These are phyloP conservation scores for Ferdinandea cuprea DNA, from an alignment of 2,888 invertebrate genomes.

Conservation along the genomic window DNA sequence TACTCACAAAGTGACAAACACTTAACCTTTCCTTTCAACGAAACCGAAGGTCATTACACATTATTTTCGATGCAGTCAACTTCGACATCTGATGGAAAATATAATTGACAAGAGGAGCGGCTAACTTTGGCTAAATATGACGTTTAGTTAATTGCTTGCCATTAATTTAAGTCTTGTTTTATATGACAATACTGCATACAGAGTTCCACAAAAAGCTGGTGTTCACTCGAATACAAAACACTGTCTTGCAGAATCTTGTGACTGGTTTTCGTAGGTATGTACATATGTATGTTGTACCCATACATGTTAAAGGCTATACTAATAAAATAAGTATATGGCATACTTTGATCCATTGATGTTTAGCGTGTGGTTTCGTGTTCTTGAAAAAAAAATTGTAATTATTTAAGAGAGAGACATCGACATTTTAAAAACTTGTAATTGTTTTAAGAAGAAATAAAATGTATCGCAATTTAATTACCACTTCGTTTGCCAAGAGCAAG, in stretches of 20 bases:
- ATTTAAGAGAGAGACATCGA: not conserved
- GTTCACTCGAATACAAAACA: constrained; percentile 24
- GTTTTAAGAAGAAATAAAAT: constrained; percentile 5
- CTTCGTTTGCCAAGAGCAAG: not conserved
- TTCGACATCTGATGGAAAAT: not conserved
- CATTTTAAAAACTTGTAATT: constrained; percentile 11
- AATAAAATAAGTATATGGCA: not conserved
- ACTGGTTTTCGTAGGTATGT: constrained; percentile 47
- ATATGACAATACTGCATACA: constrained; percentile 13
- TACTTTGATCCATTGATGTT: constrained; percentile 20
- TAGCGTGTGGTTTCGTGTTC: constrained; percentile 20
- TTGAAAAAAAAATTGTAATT: constrained; percentile 12
- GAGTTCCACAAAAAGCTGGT: constrained; percentile 3
- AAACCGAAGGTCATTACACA: constrained; percentile 49
- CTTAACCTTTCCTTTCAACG: constrained; percentile 46
- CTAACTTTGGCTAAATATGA: constrained; percentile 23
- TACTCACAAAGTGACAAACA: constrained; percentile 31
- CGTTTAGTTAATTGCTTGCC: constrained; percentile 50
- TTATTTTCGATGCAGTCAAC: constrained; percentile 11
- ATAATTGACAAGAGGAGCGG: not conserved
- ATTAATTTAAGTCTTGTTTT: constrained; percentile 60
- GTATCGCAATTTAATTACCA: constrained; percentile 10
- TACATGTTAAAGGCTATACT: not conserved
- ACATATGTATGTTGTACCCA: not conserved
- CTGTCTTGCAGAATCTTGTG: constrained; percentile 6